Conservation (phyloP, 2,797 vertebrate genomes). For the Sparidentex hasta region DNA sequence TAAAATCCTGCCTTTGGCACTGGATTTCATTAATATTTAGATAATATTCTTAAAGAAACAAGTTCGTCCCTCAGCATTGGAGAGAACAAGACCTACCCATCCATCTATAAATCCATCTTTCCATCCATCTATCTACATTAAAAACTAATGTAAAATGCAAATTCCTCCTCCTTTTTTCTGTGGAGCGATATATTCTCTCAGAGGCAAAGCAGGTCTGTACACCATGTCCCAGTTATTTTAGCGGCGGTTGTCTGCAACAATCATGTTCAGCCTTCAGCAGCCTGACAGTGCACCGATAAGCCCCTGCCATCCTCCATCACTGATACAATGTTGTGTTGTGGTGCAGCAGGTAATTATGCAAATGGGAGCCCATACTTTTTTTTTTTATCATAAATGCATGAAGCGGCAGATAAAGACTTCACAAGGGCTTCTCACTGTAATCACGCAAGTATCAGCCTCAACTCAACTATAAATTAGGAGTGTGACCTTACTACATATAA, state of each 20-base stretch:
- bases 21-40: constrained; percentile 39
- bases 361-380: constrained; percentile 48
- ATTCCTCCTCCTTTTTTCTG: not conserved
- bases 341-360: constrained; percentile 62
- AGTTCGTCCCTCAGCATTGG: not conserved
- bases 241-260: constrained; percentile 44
- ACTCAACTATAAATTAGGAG: constrained; percentile 8
- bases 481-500: constrained; percentile 30
- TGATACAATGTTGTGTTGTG: constrained; percentile 28
- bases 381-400: constrained; percentile 44
- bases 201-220: constrained; percentile 29
- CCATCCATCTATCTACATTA: not conserved
- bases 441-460: constrained; percentile 17
- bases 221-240: constrained; percentile 53
- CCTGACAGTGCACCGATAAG: constrained; percentile 32
- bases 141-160: not conserved
- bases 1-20: constrained; percentile 5
- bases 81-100: not conserved
- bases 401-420: constrained; percentile 34
- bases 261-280: constrained; percentile 43
- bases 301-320: constrained; percentile 22
- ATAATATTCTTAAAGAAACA: not conserved
- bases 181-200: constrained; percentile 16
- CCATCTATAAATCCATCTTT: constrained; percentile 11
- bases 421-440: constrained; percentile 34